Percentiles rank a stretch among this genome's conserved stretches.
Evolutionary conservation across 2,888 invertebrate species (phyloP).

Genomic region (Callosobruchus maculatus): DNA sequence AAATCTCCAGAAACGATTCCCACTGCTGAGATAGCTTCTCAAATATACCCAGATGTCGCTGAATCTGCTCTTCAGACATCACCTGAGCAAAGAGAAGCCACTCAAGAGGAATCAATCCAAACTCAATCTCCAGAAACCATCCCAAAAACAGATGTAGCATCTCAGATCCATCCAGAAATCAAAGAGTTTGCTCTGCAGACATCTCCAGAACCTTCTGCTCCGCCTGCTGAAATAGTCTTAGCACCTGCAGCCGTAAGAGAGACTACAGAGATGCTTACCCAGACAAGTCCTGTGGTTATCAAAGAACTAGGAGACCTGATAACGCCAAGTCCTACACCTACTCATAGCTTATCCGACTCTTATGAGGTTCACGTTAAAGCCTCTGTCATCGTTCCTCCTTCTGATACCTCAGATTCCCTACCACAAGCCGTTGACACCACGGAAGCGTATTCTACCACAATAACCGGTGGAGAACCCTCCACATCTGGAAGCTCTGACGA

Average conservation of each 20-base stretch:
- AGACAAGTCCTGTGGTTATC: constrained; percentile 60
- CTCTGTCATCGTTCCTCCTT: constrained; percentile 54
- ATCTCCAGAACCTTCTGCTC: constrained; percentile 21
- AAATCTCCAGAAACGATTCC: constrained; percentile 43
- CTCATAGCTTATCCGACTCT: constrained; percentile 33
- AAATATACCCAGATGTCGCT: constrained; percentile 21
- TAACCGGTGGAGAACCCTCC: not conserved
- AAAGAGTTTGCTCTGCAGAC: constrained; percentile 23
- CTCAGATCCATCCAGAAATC: constrained; percentile 23
- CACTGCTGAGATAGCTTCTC: constrained; percentile 31
- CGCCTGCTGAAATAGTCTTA: constrained; percentile 13
- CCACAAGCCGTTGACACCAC: not conserved
- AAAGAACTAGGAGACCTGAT: constrained; percentile 33
- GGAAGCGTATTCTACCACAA: not conserved
- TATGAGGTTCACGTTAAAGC: constrained; percentile 62
- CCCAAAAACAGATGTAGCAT: constrained; percentile 32
- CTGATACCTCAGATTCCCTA: constrained; percentile 9
- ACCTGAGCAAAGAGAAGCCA: constrained; percentile 14
- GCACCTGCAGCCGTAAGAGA: constrained; percentile 30
- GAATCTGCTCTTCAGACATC: constrained; percentile 24
- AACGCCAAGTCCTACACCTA: constrained; percentile 26
- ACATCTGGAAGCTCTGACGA: constrained; percentile 28
- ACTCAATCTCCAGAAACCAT: constrained; percentile 47
- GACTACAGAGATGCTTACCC: constrained; percentile 47
- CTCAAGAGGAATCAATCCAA: constrained; percentile 32